phyloP scores from a whole-genome alignment of 2,888 invertebrate genomes.

The Himalopsyche anomala region DNA sequence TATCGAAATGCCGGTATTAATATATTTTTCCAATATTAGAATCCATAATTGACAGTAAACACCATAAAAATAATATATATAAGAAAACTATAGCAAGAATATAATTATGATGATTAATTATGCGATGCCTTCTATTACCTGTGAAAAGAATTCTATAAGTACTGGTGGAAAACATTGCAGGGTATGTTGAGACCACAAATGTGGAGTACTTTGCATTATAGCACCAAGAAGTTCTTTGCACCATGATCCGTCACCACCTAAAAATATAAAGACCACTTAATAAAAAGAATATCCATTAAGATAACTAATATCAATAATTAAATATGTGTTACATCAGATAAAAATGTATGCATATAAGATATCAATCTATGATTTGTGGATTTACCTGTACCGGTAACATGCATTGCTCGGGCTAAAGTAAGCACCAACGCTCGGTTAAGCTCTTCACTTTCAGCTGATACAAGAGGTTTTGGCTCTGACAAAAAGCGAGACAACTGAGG shows the following conservation, averaged over 20 bases:
- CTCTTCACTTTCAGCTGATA: constrained; percentile 96
- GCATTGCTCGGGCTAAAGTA: constrained; percentile 94
- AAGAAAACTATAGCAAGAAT: neutral
- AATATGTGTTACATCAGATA: neutral
- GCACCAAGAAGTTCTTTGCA: constrained; percentile 93
- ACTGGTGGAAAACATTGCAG: constrained; percentile 94
- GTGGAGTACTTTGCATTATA: constrained; percentile 96
- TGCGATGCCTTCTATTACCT: constrained; percentile 70
- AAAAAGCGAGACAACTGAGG: constrained; percentile 93
- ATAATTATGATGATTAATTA: neutral
- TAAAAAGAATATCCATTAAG: neutral
- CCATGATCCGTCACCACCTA: constrained; percentile 83
- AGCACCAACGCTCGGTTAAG: constrained; percentile 94
- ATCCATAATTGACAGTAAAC: too few relatives aligned
- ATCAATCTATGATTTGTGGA: neutral
- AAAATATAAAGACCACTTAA: constrained; percentile 12
- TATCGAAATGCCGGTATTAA: too few relatives aligned
- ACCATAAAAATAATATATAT: neutral
- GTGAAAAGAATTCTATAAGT: constrained; percentile 92
- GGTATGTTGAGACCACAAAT: constrained; percentile 96
- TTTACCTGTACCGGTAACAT: constrained; percentile 84
- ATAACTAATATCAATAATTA: neutral
- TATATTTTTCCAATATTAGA: too few relatives aligned
- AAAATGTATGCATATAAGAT: neutral
- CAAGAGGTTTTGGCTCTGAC: constrained; percentile 93